These are phyloP conservation scores for Lacerta bilineata DNA, from an alignment of 2,797 vertebrate genomes.

Conservation along the genomic window DNA sequence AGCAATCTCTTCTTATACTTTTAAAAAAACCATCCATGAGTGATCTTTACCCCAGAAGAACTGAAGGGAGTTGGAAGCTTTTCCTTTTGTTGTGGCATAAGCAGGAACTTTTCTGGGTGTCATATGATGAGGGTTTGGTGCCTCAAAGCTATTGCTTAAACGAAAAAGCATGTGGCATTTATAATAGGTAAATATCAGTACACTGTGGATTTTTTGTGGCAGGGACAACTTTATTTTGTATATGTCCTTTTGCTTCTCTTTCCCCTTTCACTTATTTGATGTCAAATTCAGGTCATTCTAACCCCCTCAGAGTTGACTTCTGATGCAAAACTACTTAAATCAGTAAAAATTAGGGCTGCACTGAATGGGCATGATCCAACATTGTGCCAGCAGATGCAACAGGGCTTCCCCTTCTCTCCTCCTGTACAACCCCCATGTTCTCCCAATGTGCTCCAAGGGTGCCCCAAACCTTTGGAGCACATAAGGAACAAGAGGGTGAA, in stretches of 20 bases:
- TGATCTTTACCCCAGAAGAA: slow-evolving; percentile 10
- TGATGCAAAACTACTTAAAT: background rate
- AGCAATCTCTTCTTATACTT: background rate
- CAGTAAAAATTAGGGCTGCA: background rate
- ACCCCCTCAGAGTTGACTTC: background rate
- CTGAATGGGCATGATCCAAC: too few relatives aligned
- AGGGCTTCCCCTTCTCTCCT: too few relatives aligned
- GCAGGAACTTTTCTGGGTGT: background rate
- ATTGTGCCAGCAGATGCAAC: too few relatives aligned
- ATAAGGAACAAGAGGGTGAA: too few relatives aligned
- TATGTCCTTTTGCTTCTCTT: background rate
- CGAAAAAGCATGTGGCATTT: background rate
- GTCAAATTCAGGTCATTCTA: background rate
- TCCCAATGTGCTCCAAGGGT: too few relatives aligned
- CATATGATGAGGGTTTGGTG: background rate
- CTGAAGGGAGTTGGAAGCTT: background rate
- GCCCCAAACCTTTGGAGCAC: too few relatives aligned
- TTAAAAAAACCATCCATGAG: background rate
- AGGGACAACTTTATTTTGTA: background rate
- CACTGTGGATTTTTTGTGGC: background rate
- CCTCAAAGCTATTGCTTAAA: background rate
- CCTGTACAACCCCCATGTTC: too few relatives aligned
- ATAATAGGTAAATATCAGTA: background rate
- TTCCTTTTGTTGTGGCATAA: background rate
- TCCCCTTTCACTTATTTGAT: background rate